Evolutionary conservation across 1,140 invertebrate genomes (phyloP), one percentile per base, ranked within the genome.

Genomic region (Pachyrhynchus sulphureomaculatus): DNA sequence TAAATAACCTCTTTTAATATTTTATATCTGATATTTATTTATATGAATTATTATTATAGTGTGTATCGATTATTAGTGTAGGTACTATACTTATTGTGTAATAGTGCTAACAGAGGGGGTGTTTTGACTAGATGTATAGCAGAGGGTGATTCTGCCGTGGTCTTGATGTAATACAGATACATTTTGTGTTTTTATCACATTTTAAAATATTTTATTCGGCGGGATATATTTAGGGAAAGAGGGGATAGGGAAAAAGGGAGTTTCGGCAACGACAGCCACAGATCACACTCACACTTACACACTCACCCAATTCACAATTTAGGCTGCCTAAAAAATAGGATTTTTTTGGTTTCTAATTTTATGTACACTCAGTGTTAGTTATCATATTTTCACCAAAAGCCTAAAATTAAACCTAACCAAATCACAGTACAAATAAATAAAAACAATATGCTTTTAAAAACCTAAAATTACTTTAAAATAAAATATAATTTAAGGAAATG

Each of bases 141-240:
- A 54, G 49, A 33, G 9, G 51, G 26, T 45, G 26, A 17, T n/a
- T 34, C 45, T 49, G 33, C 20, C 9, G 42, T 62, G 51, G 51
- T 54, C 51, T 62, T 53, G 17, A 44, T 52, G 55, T 41, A 49
- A 44, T 29, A 17, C 10, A 60, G 36, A 42, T 52, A 60, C 36
- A 52, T 44, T 44, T 52, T 52, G 33, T 52, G 32, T 53, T 33
- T 42, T 44, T 61, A 59, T 59, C 56, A 59, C 56, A 59, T 59
- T 61, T 61, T 36, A 6, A 61, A 61, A 61, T 49, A 58, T 32
- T 24, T 44, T 41, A 42, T 61, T 32, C 33, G 49, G 49, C 15
- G n/a, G 53, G 39, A n/a, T n/a, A 48, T 47, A 10, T 26, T 13
- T n/a, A 23, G 21, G 39, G 23, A 41, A 10, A 55, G 34, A 51